Evolutionary conservation across 2,888 invertebrate species (phyloP), one percentile per base, ranked within the genome.

Genomic region (Sinopyrophorus schimmeli): DNA sequence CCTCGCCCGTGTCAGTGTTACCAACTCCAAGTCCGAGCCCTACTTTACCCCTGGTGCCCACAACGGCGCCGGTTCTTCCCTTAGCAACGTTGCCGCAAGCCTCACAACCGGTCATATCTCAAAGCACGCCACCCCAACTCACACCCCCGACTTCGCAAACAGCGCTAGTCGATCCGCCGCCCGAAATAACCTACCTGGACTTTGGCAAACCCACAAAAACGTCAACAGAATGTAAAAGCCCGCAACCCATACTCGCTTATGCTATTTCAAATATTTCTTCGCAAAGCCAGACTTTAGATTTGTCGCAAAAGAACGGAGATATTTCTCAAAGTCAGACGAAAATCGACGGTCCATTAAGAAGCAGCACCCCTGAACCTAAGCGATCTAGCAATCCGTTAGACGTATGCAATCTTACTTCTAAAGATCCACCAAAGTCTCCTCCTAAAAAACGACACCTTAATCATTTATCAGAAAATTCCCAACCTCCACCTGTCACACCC

Each of bases 311-410:
- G 75, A 64, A 71, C 61, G 28, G 49, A 38, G 61, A 62, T 47
- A 58, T 61, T 47, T 50, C 59, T 59, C 62, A 62, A 59, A 63
- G 61, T 60, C 63, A 61, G 30, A 47, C 54, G 34, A 64, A 59
- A 58, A 58, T 58, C 53, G 67, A 66, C 48, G 59, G 51, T 47
- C 61, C 61, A 42, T 53, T 61, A 57, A 58, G 60, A 47, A 59
- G 58, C 47, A 58, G 56, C 55, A 57, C 57, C 50, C 53, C 58
- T 49, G 64, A 62, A 59, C 64, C 59, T 44, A 66, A 71, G 71
- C 66, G 79, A 73, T 68, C 80, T 57, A 80, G 77, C 59, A 80
- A 82, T 66, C 82, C 82, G n/a, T 67, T 82, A 43, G 82, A 82
- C 64, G 81, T 82, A 6, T 81, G 79, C 48, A 82, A 82, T 71